These are phyloP conservation scores for Agrotis segetum DNA, from an alignment of 2,888 invertebrate genomes.

Conservation along the genomic window DNA sequence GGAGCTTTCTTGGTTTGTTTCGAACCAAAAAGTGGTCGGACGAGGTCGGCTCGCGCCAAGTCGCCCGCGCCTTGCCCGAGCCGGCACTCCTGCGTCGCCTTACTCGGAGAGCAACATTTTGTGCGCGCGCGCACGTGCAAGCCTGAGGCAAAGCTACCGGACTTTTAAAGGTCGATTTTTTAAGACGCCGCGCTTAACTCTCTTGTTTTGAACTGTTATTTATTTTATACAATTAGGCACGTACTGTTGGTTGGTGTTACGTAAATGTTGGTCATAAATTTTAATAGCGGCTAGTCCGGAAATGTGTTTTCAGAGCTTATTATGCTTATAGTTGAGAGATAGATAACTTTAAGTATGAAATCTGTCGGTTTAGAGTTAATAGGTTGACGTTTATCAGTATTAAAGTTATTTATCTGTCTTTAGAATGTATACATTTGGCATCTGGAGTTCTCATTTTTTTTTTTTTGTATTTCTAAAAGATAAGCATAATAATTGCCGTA, in stretches of 20 bases:
- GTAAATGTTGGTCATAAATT: constrained; percentile 38
- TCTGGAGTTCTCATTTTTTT: too few relatives aligned
- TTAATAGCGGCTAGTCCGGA: constrained; percentile 12
- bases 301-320: constrained; percentile 11
- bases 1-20: constrained; percentile 64
- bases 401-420: neutral
- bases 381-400: neutral
- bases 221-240: constrained; percentile 68
- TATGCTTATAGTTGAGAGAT: constrained; percentile 9
- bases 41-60: constrained; percentile 76
- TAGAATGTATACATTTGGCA: too few relatives aligned
- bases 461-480: neutral
- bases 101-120: constrained; percentile 74
- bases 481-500: too few relatives aligned
- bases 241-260: constrained; percentile 44
- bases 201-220: constrained; percentile 71
- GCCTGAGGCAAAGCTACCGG: constrained; percentile 85
- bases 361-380: neutral
- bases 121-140: constrained; percentile 82
- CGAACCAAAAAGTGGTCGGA: constrained; percentile 81
- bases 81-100: constrained; percentile 66
- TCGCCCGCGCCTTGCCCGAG: constrained; percentile 74
- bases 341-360: constrained; percentile 7
- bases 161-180: constrained; percentile 83
- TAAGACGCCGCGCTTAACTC: constrained; percentile 70